phyloP scores from a whole-genome alignment of 1,140 invertebrate genomes.

The Drosophila punjabiensis region DNA sequence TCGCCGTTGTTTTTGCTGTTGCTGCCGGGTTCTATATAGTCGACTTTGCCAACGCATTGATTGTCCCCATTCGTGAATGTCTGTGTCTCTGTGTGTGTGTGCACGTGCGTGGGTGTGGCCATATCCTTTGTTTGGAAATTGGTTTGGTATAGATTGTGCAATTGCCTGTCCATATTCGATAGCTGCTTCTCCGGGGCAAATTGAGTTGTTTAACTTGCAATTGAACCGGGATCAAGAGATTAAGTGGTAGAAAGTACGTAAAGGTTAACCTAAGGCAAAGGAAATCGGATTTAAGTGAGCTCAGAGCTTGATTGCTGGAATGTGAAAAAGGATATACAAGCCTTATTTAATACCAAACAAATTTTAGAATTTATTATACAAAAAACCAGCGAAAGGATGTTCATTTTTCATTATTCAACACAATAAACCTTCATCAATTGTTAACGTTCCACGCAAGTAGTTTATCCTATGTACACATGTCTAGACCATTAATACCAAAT shows the following conservation, averaged over 20 bases:
- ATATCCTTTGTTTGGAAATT: conserved; percentile 32
- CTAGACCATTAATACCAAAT: conserved; percentile 50
- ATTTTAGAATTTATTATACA: too few relatives aligned
- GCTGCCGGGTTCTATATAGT: conserved; percentile 12
- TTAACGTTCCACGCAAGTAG: conserved; percentile 4
- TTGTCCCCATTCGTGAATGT: conserved; percentile 37
- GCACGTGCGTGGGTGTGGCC: conserved; percentile 12
- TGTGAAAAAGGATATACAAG: too few relatives aligned
- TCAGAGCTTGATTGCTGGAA: too few relatives aligned
- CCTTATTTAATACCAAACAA: too few relatives aligned
- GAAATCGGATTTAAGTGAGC: neutral
- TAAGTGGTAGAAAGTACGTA: conserved; percentile 13
- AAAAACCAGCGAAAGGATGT: neutral
- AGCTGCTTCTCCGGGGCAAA: conserved; percentile 43
- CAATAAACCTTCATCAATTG: neutral
- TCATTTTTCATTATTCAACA: neutral
- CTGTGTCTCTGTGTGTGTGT: conserved; percentile 3
- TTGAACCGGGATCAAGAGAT: conserved; percentile 47
- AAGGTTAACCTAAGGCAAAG: neutral
- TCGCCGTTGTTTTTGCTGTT: conserved; percentile 31
- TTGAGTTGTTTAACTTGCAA: conserved; percentile 77
- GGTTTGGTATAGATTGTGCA: conserved; percentile 30
- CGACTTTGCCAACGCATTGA: conserved; percentile 68
- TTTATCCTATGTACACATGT: conserved; percentile 33
- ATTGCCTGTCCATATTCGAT: conserved; percentile 56